Base-by-base conservation (phyloP, 2,797 vertebrate genomes). In the Furcifer pardalis region DNA sequence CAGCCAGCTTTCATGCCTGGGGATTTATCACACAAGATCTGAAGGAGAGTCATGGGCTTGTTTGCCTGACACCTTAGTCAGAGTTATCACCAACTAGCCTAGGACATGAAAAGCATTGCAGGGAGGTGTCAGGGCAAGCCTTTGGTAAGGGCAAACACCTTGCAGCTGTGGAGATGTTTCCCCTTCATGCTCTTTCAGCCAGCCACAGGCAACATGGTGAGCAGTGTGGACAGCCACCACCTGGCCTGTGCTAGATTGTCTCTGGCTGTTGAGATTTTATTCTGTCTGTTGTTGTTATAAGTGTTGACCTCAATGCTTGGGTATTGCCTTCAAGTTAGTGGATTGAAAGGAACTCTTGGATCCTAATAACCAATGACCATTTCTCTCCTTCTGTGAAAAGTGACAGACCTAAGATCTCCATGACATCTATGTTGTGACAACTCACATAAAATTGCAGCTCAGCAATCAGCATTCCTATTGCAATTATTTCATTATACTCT, bases 41-140 rank as follows among this genome's bases (percentile, higher is more conserved):
- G 83, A 69, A 87, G 88, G 82, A 79, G 42, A 89, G 21, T 86
- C 37, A 77, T 27, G 0, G 0, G 49, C 37, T 87, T 82, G 56
- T 52, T 85, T 77, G 91, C 81, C 85, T 90, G 92, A 90, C 90
- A 88, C 77, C 68, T 62, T 44, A 1, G 71, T 25, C 81, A 49
- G 78, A 0, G 0, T 25, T 85, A 76, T 84, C 89, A 49, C n/a
- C 3, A 0, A 27, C 44, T 60, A 2, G 0, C 23, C 42, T 49
- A 1, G 46, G 72, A 87, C 83, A 73, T 0, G 69, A 13, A 79
- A 83, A 74, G 79, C 27, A 13, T 85, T 89, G 73, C 32, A 9
- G 1, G 0, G 77, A 90, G 89, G 68, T 85, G 86, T 65, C 27
- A 84, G 85, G 77, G 82, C 27, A 81, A 83, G 68, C 32, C 74